These are phyloP conservation scores for Eudemis profundana DNA, from an alignment of 2,888 invertebrate species.

Conservation along the genomic window DNA sequence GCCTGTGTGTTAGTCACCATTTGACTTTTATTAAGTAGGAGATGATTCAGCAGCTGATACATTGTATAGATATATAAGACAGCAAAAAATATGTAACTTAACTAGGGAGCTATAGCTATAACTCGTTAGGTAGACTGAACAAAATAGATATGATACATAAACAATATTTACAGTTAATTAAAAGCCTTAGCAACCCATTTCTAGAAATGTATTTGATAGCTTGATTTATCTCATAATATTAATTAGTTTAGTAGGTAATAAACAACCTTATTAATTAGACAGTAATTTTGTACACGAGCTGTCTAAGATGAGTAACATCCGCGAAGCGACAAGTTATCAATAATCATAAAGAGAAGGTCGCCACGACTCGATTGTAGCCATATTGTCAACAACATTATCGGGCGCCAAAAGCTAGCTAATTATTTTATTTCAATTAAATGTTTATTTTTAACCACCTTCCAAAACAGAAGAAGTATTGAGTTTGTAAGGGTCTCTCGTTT, in stretches of 20 bases:
- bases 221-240: neutral
- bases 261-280: slow-evolving; percentile 42
- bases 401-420: slow-evolving; percentile 50
- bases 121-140: too few relatives aligned
- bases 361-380: slow-evolving; percentile 46
- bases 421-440: slow-evolving; percentile 15
- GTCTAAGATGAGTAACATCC: slow-evolving; percentile 57
- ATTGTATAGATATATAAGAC: too few relatives aligned
- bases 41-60: too few relatives aligned
- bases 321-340: slow-evolving; percentile 68
- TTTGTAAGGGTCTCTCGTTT: too few relatives aligned
- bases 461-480: too few relatives aligned
- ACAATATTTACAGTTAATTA: too few relatives aligned
- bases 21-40: too few relatives aligned
- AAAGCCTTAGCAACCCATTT: neutral
- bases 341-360: slow-evolving; percentile 49
- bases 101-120: too few relatives aligned
- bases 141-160: too few relatives aligned
- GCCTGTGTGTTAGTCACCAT: too few relatives aligned
- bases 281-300: slow-evolving; percentile 35
- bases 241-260: slow-evolving; percentile 18
- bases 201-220: neutral
- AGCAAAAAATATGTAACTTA: too few relatives aligned
- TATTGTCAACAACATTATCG: slow-evolving; percentile 50
- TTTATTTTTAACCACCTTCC: too few relatives aligned